Conservation (phyloP, 2,888 invertebrate species). For the Sepiola atlantica region DNA sequence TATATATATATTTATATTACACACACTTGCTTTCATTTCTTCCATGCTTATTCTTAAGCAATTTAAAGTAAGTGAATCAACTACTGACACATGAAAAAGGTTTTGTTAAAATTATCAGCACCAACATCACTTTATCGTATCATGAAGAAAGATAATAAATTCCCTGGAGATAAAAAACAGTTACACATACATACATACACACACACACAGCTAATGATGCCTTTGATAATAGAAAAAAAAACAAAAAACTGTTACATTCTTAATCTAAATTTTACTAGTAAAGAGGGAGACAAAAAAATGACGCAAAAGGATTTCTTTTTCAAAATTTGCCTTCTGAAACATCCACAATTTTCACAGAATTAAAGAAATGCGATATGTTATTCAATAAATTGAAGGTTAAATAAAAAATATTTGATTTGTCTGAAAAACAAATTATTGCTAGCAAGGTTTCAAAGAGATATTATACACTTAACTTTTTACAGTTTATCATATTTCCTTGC, state of each 20-base stretch:
- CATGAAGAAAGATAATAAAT: background rate
- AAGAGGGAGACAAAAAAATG: background rate
- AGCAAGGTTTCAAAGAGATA: slow-evolving; percentile 41
- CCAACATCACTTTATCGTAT: background rate
- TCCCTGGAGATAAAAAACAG: background rate
- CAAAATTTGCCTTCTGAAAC: background rate
- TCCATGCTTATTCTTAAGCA: background rate
- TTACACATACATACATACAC: too few relatives aligned
- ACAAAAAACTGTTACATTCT: background rate
- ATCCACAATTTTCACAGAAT: background rate
- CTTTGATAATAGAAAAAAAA: background rate
- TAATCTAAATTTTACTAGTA: background rate
- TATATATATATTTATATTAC: too few relatives aligned
- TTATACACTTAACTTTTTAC: background rate
- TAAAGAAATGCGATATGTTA: background rate
- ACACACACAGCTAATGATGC: background rate
- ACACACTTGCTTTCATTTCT: background rate
- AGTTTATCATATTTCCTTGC: background rate
- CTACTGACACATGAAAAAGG: background rate
- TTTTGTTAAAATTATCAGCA: background rate
- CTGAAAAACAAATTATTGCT: slow-evolving; percentile 21
- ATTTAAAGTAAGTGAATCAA: background rate
- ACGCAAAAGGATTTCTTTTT: background rate
- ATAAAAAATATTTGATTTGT: background rate
- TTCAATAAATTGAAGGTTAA: background rate